A percentile compares a stretch with the other conserved stretches of the same genome.
Evolutionary conservation across 2,888 invertebrate genomes (phyloP).

Genomic region (Anagyrus pseudococci): DNA sequence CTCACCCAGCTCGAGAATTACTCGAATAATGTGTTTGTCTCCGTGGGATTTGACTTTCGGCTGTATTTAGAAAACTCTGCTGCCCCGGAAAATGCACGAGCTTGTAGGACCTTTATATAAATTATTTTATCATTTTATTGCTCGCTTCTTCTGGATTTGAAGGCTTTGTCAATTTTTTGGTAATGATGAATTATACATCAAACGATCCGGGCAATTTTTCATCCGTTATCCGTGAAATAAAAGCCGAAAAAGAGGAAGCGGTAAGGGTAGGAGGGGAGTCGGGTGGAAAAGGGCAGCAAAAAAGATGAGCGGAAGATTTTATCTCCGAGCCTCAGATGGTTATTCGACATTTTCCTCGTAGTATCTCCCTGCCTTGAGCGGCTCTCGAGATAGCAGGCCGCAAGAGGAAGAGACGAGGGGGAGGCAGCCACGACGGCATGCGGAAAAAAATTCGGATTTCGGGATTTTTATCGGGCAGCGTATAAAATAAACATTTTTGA

Average conservation of each 20-base stretch:
- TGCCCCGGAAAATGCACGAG: no score
- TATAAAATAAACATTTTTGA: constrained; percentile 29
- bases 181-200: constrained; percentile 28
- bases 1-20: no score
- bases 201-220: constrained; percentile 26
- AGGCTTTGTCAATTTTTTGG: constrained; percentile 22
- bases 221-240: constrained; percentile 22
- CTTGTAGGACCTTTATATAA: no score
- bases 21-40: no score
- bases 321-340: constrained; percentile 22
- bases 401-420: not conserved
- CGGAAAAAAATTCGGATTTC: constrained; percentile 24
- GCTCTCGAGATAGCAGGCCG: not conserved
- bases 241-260: not conserved
- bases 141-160: no score
- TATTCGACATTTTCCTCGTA: constrained; percentile 29
- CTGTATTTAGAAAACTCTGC: no score
- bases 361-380: constrained; percentile 10
- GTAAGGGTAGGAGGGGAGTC: not conserved
- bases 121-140: no score
- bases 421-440: constrained; percentile 1
- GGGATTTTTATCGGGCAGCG: constrained; percentile 30
- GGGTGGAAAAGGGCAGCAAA: not conserved
- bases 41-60: no score
- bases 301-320: constrained; percentile 23